These are phyloP conservation scores for Serranochromis macrocephalus DNA, from an alignment of 2,113 vertebrate genomes.

Conservation along the genomic window DNA sequence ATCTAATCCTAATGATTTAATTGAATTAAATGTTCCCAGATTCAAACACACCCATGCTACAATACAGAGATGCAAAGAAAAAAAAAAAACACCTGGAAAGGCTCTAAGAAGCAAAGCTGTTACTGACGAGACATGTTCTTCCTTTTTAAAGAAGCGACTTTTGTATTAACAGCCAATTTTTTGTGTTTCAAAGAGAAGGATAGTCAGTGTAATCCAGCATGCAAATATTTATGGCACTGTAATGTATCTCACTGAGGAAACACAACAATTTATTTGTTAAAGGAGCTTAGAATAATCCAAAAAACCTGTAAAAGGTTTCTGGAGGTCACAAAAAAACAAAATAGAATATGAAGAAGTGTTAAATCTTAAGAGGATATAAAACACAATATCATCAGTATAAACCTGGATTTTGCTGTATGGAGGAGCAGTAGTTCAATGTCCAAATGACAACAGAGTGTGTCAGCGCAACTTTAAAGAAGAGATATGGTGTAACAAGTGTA, in stretches of 20 bases:
- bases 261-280: not conserved
- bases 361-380: not conserved
- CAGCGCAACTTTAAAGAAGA: not conserved
- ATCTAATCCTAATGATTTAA: slow-evolving; percentile 64
- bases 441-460: not conserved
- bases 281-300: not conserved
- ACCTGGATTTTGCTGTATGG: fast-evolving
- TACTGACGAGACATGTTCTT: not conserved
- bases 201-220: not conserved
- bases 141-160: not conserved
- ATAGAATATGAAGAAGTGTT: not conserved
- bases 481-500: not conserved
- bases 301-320: not conserved
- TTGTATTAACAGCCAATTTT: not conserved
- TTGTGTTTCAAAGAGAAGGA: not conserved
- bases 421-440: not conserved
- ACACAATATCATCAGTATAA: not conserved
- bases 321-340: not conserved
- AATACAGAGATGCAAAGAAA: fast-evolving
- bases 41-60: not conserved
- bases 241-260: fast-evolving
- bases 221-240: not conserved
- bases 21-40: slow-evolving; percentile 45
- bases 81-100: not conserved
- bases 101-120: not conserved